Evolutionary conservation across 2,888 invertebrate genomes (phyloP).

Genomic region (Cerastis rubricosa): DNA sequence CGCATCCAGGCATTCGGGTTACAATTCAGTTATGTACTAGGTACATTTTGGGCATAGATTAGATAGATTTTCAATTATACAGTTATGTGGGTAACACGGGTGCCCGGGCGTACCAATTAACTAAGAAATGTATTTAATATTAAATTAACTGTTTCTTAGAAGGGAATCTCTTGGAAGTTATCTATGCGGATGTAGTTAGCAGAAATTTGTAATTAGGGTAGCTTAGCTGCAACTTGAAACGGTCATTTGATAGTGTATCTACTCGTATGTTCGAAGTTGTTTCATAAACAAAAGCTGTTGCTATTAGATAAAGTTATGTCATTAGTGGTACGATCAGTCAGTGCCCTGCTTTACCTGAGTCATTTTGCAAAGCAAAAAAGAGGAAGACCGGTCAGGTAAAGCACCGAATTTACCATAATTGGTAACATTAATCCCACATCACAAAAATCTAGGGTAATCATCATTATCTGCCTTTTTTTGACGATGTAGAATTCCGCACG

Average conservation of each 20-base stretch:
- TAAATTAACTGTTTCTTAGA: conserved; percentile 56
- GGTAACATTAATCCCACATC: background rate
- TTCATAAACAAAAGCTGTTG: background rate
- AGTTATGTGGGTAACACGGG: conserved; percentile 45
- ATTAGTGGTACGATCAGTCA: background rate
- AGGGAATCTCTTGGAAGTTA: conserved; percentile 35
- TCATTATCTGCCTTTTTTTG: no score
- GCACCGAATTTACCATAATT: no score
- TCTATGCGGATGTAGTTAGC: conserved; percentile 14
- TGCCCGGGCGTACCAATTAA: conserved; percentile 58
- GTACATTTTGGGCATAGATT: conserved; percentile 54
- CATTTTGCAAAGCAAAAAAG: no score
- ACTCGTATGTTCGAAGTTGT: background rate
- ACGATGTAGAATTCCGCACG: no score
- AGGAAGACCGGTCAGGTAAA: no score
- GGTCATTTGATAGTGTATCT: background rate
- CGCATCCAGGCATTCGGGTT: background rate
- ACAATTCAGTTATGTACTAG: conserved; percentile 24
- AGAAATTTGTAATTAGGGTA: background rate
- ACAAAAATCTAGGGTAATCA: background rate
- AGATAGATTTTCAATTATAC: conserved; percentile 60
- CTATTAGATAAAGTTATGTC: background rate
- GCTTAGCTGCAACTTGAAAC: background rate
- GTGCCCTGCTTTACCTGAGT: no score
- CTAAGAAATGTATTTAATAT: conserved; percentile 57